Evolutionary conservation across 2,888 invertebrate species (phyloP).

Genomic region (Tachystola acroxantha): DNA sequence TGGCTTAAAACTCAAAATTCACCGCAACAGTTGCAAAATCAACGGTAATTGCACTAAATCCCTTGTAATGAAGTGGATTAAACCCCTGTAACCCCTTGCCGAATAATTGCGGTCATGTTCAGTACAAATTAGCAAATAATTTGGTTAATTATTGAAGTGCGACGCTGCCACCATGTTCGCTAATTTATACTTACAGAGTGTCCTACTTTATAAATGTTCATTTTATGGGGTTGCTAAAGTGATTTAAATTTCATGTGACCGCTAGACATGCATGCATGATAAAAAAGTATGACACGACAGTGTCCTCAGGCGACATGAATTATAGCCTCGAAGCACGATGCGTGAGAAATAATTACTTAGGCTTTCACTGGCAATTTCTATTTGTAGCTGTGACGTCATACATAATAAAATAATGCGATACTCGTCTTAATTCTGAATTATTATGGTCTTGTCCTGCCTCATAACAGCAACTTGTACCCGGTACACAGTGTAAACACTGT

Average conservation of each 20-base stretch:
- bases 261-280: constrained; percentile 4
- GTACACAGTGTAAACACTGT: no score
- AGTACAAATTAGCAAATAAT: constrained; percentile 67
- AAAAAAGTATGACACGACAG: constrained; percentile 33
- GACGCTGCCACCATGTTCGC: constrained; percentile 32
- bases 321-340: constrained; percentile 40
- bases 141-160: constrained; percentile 59
- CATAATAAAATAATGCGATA: no score
- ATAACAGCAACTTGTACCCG: no score
- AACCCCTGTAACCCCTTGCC: constrained; percentile 40
- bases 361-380: constrained; percentile 1
- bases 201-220: constrained; percentile 11
- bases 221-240: constrained; percentile 32
- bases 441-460: no score
- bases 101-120: constrained; percentile 46
- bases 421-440: no score
- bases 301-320: constrained; percentile 45
- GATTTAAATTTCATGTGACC: constrained; percentile 19
- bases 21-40: constrained; percentile 32
- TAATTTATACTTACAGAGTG: constrained; percentile 30
- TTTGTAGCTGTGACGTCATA: background rate
- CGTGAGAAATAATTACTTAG: constrained; percentile 16
- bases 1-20: constrained; percentile 24
- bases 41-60: constrained; percentile 52
- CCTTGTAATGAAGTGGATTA: constrained; percentile 59